A percentile compares a stretch with the other conserved stretches of the same genome.
Evolutionary conservation across 2,113 vertebrate species (phyloP).

Genomic region (Stegastes partitus): DNA sequence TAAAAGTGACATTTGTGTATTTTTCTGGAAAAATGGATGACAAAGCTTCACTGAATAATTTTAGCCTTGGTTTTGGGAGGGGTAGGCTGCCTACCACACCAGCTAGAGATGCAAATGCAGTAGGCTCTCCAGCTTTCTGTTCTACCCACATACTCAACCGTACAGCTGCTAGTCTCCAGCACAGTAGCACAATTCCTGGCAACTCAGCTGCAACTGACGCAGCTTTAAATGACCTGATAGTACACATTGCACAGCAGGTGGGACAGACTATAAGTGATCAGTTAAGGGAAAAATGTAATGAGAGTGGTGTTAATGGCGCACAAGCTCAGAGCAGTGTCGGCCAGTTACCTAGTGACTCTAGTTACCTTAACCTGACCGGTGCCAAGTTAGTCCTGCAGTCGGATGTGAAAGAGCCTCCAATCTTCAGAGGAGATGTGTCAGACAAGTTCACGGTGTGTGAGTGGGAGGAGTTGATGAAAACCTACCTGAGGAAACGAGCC

Average conservation of each 20-base stretch:
- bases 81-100: background rate
- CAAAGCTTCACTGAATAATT: too few relatives aligned
- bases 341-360: background rate
- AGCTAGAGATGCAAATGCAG: too few relatives aligned
- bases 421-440: conserved; percentile 30
- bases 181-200: background rate
- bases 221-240: background rate
- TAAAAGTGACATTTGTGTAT: too few relatives aligned
- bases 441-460: conserved; percentile 19
- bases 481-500: conserved; percentile 17
- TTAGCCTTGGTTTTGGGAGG: background rate
- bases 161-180: background rate
- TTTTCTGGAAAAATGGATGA: background rate
- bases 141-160: background rate
- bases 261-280: background rate
- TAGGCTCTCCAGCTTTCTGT: background rate
- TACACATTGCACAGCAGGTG: background rate
- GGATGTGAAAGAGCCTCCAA: conserved; percentile 22
- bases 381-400: conserved; percentile 28
- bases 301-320: background rate
- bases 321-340: background rate
- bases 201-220: background rate
- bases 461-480: conserved; percentile 23
- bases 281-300: background rate
- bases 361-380: conserved; percentile 10